Conservation (phyloP, 2,113 vertebrate species). For the Eurystomus gularis region DNA sequence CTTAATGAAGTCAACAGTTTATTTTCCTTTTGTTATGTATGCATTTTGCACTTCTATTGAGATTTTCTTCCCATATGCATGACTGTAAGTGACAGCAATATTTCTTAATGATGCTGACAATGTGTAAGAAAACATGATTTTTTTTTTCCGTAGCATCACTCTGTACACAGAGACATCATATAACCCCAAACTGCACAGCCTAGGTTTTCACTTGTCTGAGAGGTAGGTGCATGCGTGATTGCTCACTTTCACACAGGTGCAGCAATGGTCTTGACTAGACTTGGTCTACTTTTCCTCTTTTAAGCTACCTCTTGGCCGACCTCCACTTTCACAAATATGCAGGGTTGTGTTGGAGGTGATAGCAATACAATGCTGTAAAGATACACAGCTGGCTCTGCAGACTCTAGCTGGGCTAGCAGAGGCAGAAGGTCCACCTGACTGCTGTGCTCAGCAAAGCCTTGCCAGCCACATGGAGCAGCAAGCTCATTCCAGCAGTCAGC, state of each 20-base stretch:
- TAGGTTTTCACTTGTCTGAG: not conserved
- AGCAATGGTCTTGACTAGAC: not conserved
- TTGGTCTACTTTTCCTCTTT: not conserved
- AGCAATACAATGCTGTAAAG: not conserved
- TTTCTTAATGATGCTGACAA: not conserved
- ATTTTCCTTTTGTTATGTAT: not conserved
- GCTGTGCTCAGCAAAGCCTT: not conserved
- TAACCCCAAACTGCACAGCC: not conserved
- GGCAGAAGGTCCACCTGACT: not conserved
- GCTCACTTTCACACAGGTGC: not conserved
- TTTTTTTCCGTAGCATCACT: not conserved
- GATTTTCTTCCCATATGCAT: not conserved
- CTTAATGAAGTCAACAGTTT: not conserved
- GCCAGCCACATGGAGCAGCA: accelerated
- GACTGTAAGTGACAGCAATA: not conserved
- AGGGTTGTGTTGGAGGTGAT: not conserved
- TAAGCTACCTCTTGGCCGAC: not conserved
- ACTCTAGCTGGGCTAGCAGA: not conserved
- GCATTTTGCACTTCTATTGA: not conserved
- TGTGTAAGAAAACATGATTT: not conserved
- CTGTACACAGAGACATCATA: not conserved
- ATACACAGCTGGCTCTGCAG: not conserved
- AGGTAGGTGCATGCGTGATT: not conserved
- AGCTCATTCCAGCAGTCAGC: not conserved
- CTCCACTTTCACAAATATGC: not conserved